Base-by-base conservation (phyloP, 1,140 invertebrate genomes). In the Amyelois transitella region DNA sequence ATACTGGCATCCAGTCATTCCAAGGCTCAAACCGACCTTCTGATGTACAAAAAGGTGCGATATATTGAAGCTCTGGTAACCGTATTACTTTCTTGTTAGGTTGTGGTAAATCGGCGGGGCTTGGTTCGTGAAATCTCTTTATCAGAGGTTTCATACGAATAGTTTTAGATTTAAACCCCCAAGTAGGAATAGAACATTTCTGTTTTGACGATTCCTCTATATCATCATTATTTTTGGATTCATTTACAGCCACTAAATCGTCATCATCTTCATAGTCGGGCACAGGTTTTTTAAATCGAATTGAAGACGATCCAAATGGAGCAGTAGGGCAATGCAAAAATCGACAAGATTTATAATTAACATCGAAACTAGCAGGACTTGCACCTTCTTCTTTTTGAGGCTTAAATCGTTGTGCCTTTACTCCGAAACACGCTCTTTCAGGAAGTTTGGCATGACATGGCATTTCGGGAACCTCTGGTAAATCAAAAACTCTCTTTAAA, bases 111-210 rank as follows among this genome's bases (percentile, higher is more conserved):
- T 78, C 74, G 7, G 69, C 67, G 22, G 76, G 72, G 24, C 75
- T 80, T 7, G 71, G 66, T 45, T 75, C 68, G 60, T 67, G n/a
- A 2, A 43, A 19, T 38, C 62, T 66, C 64, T 79, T 81, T 17
- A 55, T 44, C 1, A 78, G 53, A n/a, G 72, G 72, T 60, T 73
- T 76, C 57, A 80, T 64, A 59, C 81, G 66, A 20, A 70, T 56
- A 1, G 80, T 74, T 57, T 75, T 60, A 17, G 81, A 85, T 60
- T 68, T 85, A 53, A 86, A 87, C 57, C 66, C 60, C 80, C 81
- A 85, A 6, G 69, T 76, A 8, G 53, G 72, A 20, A 47, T 38
- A 6, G 49, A 44, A 55, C 65, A 69, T 0, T 18, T 54, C 51
- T 49, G 1, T 59, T n/a, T 47, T 28, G 6, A 38, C 17, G n/a